Evolutionary conservation across 2,113 vertebrate species (phyloP), one percentile per base, ranked within the genome.

Genomic region (Pygoscelis antarcticus): DNA sequence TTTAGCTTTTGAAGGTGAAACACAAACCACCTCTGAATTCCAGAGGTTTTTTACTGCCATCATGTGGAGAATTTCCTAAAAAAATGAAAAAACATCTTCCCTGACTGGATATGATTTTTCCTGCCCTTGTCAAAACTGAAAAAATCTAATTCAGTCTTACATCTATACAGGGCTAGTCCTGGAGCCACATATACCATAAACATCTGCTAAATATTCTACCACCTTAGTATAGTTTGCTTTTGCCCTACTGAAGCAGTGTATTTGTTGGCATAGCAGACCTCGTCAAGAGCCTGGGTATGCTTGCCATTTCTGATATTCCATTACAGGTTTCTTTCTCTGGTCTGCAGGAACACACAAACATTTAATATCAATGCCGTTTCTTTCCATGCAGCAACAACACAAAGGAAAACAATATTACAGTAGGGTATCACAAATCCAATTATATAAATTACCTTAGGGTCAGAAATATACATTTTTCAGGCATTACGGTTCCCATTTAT

Each of bases 31-130:
- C 29, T 75, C 68, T 78, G 52, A 85, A 55, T 96, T 97, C 70
- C 77, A 66, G 78, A 97, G 82, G 95, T 47, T 87, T 96, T 97
- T 95, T 97, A 96, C 97, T 96, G 98, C 97, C 97, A 96, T 97
- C 97, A 22, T 94, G 93, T 97, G 98, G 96, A 95, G n/a, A 89
- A 81, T 71, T 40, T 80, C 26, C 78, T 87, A 18, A 4, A 27
- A 70, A 75, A 54, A 12, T 10, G 10, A 70, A 62, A 46, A 72
- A 21, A 4, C 22, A 2, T 77, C 66, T 80, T 84, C 66, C 55
- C 52, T 68, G 36, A 32, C 25, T 78, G 30, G 36, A n/a, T 76
- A 71, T 13, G 64, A 44, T 80, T 96, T 96, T 95, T 62, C 32
- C 81, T 87, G 84, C 78, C 38, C 21, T 83, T 77, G 46, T 78